Evolutionary conservation across 1,140 invertebrate species (phyloP).

Genomic region (Macrosteles quadrilineatus): DNA sequence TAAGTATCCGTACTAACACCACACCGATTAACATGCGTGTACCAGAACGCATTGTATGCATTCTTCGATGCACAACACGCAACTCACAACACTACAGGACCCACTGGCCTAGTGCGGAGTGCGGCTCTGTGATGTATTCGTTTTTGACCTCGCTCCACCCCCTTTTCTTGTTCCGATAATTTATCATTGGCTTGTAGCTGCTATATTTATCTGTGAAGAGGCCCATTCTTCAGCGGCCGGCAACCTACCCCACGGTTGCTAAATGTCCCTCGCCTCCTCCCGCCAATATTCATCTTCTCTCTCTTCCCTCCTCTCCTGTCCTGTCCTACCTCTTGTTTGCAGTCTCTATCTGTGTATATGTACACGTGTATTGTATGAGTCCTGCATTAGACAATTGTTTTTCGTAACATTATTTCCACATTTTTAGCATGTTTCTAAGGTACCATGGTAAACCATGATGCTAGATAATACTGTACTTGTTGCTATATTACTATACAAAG

Average conservation of each 20-base stretch:
- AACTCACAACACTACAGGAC: neutral
- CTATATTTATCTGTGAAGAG: constrained; percentile 28
- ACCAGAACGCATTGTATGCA: too few relatives aligned
- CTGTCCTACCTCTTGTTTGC: constrained; percentile 1
- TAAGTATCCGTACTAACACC: too few relatives aligned
- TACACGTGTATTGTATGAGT: neutral
- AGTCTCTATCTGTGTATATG: neutral
- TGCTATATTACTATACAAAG: too few relatives aligned
- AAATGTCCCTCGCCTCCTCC: constrained; percentile 1
- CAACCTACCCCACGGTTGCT: constrained; percentile 5
- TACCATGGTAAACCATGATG: too few relatives aligned
- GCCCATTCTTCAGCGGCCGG: constrained; percentile 26
- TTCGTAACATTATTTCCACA: too few relatives aligned
- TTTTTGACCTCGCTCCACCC: constrained; percentile 31
- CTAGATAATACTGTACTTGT: too few relatives aligned
- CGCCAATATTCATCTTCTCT: too few relatives aligned
- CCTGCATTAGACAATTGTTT: too few relatives aligned
- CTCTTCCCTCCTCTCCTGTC: constrained; percentile 26
- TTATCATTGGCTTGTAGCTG: constrained; percentile 27
- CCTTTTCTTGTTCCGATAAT: constrained; percentile 21
- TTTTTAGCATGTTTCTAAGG: too few relatives aligned
- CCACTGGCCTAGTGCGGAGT: constrained; percentile 18
- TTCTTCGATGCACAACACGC: too few relatives aligned
- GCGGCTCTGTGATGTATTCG: constrained; percentile 34
- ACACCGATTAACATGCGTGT: too few relatives aligned